phyloP scores from a whole-genome alignment of 2,113 vertebrate species.

The Pardalotus punctatus region DNA sequence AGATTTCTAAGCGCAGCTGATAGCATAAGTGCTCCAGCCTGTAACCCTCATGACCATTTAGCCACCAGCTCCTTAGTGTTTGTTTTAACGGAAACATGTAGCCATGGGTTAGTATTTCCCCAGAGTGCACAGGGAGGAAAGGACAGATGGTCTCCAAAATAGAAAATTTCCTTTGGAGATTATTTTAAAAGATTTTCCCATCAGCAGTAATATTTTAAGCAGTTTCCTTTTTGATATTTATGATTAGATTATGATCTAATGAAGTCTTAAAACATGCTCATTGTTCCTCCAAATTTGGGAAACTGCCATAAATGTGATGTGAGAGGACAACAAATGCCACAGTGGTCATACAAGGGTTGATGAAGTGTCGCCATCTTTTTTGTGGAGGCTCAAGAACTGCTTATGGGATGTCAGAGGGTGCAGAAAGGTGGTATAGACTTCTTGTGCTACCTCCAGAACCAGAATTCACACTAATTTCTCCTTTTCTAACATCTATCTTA shows the following conservation, averaged over 20 bases:
- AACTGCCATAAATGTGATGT: not conserved
- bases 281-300: constrained; percentile 2
- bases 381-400: not conserved
- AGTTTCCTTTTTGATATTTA: constrained; percentile 31
- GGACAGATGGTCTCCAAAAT: constrained; percentile 3
- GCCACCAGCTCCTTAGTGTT: not conserved
- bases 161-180: constrained; percentile 47
- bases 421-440: not conserved
- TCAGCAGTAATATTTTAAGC: constrained; percentile 29
- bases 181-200: constrained; percentile 34
- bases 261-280: not conserved
- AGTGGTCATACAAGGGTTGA: not conserved
- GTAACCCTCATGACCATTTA: not conserved
- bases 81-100: not conserved
- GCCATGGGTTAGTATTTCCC: constrained; percentile 21
- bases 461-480: not conserved
- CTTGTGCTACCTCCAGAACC: not conserved
- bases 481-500: not conserved
- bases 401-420: not conserved
- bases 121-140: not conserved
- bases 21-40: not conserved
- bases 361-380: not conserved
- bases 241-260: constrained; percentile 25
- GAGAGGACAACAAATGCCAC: not conserved
- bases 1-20: not conserved